A percentile compares a stretch with the other conserved stretches of the same genome.
These are phyloP conservation scores for Tamandua tetradactyla DNA, from an alignment of 2,797 vertebrate genomes.

Conservation along the genomic window DNA sequence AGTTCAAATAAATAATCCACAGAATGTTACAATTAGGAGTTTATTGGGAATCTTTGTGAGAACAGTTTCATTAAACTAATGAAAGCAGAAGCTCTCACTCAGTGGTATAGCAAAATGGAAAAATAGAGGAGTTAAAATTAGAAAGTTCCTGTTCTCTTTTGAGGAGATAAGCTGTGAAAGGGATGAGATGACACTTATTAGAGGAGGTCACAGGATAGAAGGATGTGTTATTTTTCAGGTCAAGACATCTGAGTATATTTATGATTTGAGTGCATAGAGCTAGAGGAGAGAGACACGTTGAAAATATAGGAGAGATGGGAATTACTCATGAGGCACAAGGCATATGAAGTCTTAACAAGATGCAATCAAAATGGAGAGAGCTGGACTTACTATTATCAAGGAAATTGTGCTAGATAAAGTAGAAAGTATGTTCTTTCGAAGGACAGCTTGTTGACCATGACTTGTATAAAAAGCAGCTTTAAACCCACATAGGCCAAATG, in stretches of 20 bases:
- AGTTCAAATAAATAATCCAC: neutral
- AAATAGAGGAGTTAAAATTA: neutral
- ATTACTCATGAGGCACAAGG: neutral
- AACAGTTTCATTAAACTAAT: neutral
- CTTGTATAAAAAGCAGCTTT: neutral
- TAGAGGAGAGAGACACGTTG: neutral
- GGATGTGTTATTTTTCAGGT: neutral
- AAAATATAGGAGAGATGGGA: neutral
- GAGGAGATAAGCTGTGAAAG: neutral
- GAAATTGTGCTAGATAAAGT: neutral
- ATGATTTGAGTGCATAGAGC: neutral
- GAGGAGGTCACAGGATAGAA: neutral
- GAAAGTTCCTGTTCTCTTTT: neutral
- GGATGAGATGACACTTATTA: neutral
- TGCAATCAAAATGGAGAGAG: neutral
- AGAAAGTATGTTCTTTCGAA: neutral
- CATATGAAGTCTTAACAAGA: neutral
- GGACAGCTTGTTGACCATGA: neutral
- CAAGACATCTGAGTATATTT: neutral
- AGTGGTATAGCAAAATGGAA: neutral
- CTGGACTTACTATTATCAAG: neutral
- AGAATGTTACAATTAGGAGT: neutral
- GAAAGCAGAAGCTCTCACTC: neutral
- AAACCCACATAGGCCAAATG: neutral
- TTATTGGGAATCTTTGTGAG: neutral